A percentile compares a stretch with the other conserved stretches of the same genome.
phyloP scores from a whole-genome alignment of 2,888 invertebrate species.

The Aromia moschata region DNA sequence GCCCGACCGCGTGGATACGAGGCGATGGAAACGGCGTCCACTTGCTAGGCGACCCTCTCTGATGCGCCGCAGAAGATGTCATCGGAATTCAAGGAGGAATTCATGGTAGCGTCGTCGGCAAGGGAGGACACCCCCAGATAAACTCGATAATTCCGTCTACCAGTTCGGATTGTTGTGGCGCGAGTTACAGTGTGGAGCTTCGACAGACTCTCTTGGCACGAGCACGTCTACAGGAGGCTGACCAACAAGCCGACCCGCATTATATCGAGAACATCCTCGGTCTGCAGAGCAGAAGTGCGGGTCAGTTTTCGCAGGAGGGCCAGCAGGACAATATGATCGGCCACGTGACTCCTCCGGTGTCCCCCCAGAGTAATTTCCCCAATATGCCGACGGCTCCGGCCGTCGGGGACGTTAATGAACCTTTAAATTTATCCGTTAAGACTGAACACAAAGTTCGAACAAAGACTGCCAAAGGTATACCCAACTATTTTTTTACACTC shows the following conservation, averaged over 20 bases:
- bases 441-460: conserved; percentile 55
- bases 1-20: conserved; percentile 16
- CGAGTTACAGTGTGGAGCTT: conserved; percentile 38
- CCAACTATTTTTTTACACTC: not conserved
- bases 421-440: conserved; percentile 60
- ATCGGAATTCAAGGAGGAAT: conserved; percentile 34
- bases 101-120: conserved; percentile 5
- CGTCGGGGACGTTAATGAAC: conserved; percentile 56
- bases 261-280: conserved; percentile 89
- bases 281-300: conserved; percentile 43
- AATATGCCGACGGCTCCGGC: conserved; percentile 43
- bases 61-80: conserved; percentile 34
- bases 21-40: conserved; percentile 25
- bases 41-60: not conserved
- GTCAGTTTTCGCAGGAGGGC: conserved; percentile 16
- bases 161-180: conserved; percentile 35
- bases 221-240: conserved; percentile 86
- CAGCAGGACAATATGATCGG: conserved; percentile 26
- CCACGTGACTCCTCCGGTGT: conserved; percentile 36
- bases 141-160: conserved; percentile 29
- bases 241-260: conserved; percentile 85
- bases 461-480: conserved; percentile 57
- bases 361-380: conserved; percentile 41
- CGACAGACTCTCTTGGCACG: conserved; percentile 76
- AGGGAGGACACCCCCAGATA: conserved; percentile 12